Base-by-base conservation (phyloP, 1,140 invertebrate species). In the Coenobita brevimanus region DNA sequence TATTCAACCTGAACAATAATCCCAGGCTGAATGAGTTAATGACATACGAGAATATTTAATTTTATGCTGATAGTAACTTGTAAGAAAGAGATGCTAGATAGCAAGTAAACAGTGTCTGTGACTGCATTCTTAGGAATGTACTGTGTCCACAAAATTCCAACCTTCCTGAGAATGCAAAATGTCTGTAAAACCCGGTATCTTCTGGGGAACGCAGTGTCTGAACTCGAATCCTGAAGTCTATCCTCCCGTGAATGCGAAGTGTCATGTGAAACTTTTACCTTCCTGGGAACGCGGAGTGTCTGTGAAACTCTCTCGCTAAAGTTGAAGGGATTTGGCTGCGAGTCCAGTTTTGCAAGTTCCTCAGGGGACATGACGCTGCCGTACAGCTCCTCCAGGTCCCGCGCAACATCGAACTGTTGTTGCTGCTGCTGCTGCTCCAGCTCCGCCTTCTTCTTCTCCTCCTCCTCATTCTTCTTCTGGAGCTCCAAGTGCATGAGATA, bases 221-320 rank as follows among this genome's bases (percentile, higher is more conserved):
- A 75, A 38, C 62, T 64, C 62, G n/a, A 10, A 10, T n/a, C 62
- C 33, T 30, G n/a, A 27, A 33, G 21, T 75, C 38, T 75, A 1
- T 36, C 38, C 1, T n/a, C 1, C 4, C 2, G n/a, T n/a, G n/a
- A n/a, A n/a, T n/a, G n/a, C n/a, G n/a, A n/a, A n/a, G n/a, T n/a
- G n/a, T n/a, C n/a, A n/a, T n/a, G n/a, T n/a, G n/a, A n/a, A n/a
- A n/a, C 36, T 2, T 24, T 78, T 57, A 85, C 82, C 82, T 46
- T 85, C 33, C 1, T 75, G 3, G 36, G 71, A 3, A 60, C 13
- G n/a, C 73, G 71, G 0, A 64, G 57, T 1, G 84, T 71, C 21
- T 87, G 84, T 24, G 84, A 78, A 15, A 87, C 84, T 4, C 84
- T 73, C 1, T 87, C 84, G 84, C 84, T 87, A 33, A 87, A 87